Conservation (phyloP, 2,888 invertebrate genomes). For the Microplitis deprimator region DNA sequence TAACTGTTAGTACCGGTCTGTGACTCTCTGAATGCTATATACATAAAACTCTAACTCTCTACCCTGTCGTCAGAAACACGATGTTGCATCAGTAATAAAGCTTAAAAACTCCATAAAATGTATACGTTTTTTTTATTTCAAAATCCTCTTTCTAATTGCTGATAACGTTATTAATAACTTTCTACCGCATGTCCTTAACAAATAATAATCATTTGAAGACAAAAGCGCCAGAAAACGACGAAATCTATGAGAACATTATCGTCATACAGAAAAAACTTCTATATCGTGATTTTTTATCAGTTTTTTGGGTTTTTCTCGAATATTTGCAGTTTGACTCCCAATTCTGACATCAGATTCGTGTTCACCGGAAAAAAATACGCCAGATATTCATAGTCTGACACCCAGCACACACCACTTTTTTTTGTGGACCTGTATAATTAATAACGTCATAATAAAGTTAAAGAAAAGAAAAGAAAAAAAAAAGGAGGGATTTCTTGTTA, state of each 20-base stretch:
- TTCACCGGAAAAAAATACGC: no score
- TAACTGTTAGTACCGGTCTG: constrained; percentile 11
- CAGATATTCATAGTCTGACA: no score
- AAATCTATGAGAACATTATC: no score
- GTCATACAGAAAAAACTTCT: no score
- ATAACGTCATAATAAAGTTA: not conserved
- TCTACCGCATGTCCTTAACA: not conserved
- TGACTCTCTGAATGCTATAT: constrained; percentile 1
- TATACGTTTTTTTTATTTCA: not conserved
- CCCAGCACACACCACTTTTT: no score
- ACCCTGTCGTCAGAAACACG: constrained; percentile 19
- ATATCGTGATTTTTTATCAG: no score
- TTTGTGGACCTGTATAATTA: not conserved
- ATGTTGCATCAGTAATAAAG: constrained; percentile 16
- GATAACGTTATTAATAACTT: not conserved
- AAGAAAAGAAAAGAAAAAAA: not conserved
- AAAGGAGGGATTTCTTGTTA: not conserved
- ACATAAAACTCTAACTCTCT: not conserved
- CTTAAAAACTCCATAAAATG: constrained; percentile 7
- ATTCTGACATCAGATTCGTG: no score
- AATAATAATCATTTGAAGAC: not conserved
- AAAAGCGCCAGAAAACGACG: no score
- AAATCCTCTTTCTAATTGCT: not conserved
- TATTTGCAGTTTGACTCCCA: no score
- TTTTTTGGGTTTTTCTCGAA: no score